Base-by-base conservation (phyloP, 2,888 invertebrate species). In the Ethmia dodecea region DNA sequence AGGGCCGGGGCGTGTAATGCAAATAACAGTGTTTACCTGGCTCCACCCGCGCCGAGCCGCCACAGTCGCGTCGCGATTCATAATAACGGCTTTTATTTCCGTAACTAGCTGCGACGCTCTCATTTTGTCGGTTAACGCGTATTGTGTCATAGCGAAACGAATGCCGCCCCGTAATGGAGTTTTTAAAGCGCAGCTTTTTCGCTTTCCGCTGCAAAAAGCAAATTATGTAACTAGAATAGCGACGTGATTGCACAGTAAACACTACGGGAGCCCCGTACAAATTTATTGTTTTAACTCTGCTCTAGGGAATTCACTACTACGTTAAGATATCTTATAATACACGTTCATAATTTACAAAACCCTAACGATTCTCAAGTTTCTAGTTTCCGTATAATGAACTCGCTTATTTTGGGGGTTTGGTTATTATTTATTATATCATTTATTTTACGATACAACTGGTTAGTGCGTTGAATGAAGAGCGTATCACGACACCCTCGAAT, bases 81-180 rank as follows among this genome's bases (percentile, higher is more conserved):
- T 79, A 76, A 74, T 76, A 76, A 74, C 71, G 56, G 60, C 74
- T 76, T 76, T 79, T 81, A 80, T 80, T 74, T 67, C 73, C 72
- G 68, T 77, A 80, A 81, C 75, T 80, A 75, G 76, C 74, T 72
- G 57, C 72, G 66, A 72, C 65, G 70, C 71, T 74, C 74, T 75
- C 69, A 73, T 79, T 81, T 77, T 69, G 73, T 72, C 67, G 72
- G 73, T 74, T 78, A 79, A 73, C 70, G 71, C 70, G 71, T 69
- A 81, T 79, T 81, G 75, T 79, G 72, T 66, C 72, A 71, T 67
- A 51, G 64, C 59, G 51, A 70, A 77, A 76, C 67, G 71, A 78
- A 79, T 70, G 69, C 72, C 63, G 62, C 65, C 59, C 63, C 55
- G 66, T 77, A 76, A 78, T 78, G 66, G 70, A 76, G 72, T 78